Base-by-base conservation (phyloP, 2,888 invertebrate genomes). In the Blomia tropicalis region DNA sequence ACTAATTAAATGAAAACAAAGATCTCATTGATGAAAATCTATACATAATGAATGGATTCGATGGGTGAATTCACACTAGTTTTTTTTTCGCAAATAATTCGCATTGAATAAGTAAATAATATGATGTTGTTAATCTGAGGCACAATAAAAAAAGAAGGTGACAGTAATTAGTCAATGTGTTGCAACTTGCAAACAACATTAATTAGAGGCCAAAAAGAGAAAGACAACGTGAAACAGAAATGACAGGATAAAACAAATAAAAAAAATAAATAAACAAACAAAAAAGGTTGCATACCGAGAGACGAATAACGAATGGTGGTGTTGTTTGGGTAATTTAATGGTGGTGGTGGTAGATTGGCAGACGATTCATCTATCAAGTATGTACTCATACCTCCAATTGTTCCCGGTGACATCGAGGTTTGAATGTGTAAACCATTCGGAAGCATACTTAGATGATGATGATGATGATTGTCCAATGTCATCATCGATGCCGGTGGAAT, bases 331-430 rank as follows among this genome's bases (percentile, higher is more conserved):
- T 36, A 17, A 7, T 11, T 36, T 17, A 36, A 14, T 11, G 51
- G 51, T 47, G 51, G 51, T 47, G 51, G 51, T 14, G 22, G 51
- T 7, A 11, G 7, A n/a, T 36, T 30, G 4, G 61, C 43, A 22
- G 59, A 25, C 17, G 64, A 22, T 14, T 64, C 64, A 29, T 64
- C 64, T 29, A 64, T 60, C 58, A 64, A 53, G 53, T 64, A 64
- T 31, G 64, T 64, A 41, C 61, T 61, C 44, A 64, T 56, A 31
- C 64, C 60, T 56, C 56, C 36, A 2, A 23, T 29, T 3, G 3
- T 7, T 2, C 25, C 3, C 19, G 54, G 25, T 7, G 5, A 17
- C 25, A 54, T 30, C 17, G 5, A 17, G 3, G 25, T 29, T 11
- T 23, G 25, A 27, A 54, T 54, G 25, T 54, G 54, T 5, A 54